Evolutionary conservation across 2,797 vertebrate species (phyloP).

Genomic region (Anabacerthia variegaticeps): DNA sequence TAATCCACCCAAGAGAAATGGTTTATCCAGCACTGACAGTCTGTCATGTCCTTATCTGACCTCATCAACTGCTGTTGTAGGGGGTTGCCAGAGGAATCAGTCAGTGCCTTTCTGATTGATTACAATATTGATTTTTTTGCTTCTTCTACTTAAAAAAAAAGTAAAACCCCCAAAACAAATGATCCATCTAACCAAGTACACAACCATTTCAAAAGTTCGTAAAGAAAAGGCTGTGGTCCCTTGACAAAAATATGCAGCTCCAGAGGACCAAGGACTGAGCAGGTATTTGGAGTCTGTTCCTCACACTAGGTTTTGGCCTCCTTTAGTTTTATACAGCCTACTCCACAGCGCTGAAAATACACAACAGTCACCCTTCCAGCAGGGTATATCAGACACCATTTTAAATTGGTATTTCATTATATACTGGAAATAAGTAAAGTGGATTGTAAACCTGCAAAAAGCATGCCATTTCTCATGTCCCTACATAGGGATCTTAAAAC

Average conservation of each 20-base stretch:
- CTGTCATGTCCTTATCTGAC: slow-evolving; percentile 62
- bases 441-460: neutral
- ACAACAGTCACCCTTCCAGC: neutral
- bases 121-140: slow-evolving; percentile 38
- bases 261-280: neutral
- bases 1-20: slow-evolving; percentile 46
- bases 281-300: neutral
- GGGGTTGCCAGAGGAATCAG: slow-evolving; percentile 23
- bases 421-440: neutral
- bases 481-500: neutral
- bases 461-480: neutral
- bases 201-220: neutral
- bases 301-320: neutral
- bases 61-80: slow-evolving; percentile 24
- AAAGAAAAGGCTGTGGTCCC: neutral
- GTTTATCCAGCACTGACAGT: slow-evolving; percentile 41
- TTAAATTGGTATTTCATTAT: neutral
- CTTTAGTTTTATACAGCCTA: neutral
- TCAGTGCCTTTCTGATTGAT: slow-evolving; percentile 45
- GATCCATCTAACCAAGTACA: neutral
- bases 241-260: neutral
- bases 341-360: neutral
- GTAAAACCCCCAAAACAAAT: neutral
- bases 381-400: neutral
- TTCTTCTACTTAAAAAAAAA: neutral